Evolutionary conservation across 2,797 vertebrate species (phyloP).

Genomic region (Threskiornis aethiopicus): DNA sequence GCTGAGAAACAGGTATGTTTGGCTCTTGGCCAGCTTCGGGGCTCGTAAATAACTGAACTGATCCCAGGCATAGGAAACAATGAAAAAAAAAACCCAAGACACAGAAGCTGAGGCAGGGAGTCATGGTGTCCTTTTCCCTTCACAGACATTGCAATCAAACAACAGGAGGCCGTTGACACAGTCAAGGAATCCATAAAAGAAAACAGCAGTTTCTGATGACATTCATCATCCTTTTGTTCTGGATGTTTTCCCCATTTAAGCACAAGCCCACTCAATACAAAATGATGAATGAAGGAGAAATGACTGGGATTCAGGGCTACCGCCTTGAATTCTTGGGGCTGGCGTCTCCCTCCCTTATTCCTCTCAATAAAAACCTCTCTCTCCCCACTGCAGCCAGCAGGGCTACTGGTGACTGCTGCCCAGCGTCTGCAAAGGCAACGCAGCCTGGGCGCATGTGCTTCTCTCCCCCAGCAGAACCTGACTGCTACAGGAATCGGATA

Average conservation of each 20-base stretch:
- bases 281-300: neutral
- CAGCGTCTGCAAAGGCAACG: rapidly evolving
- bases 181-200: neutral
- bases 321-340: neutral
- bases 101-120: neutral
- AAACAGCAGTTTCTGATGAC: neutral
- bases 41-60: neutral
- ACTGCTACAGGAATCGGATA: rapidly evolving
- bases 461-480: neutral
- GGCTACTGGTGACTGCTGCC: neutral
- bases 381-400: neutral
- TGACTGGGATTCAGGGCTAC: neutral
- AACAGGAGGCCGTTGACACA: neutral
- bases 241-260: neutral
- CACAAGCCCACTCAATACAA: neutral
- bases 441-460: rapidly evolving
- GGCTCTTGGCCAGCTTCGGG: neutral
- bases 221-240: neutral
- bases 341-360: neutral
- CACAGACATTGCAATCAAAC: neutral
- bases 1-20: neutral
- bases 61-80: neutral
- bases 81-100: neutral
- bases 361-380: neutral
- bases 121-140: neutral